Percentiles rank a stretch among this genome's conserved stretches.
phyloP scores from a whole-genome alignment of 2,113 vertebrate species.

The Chaetodon trifascialis region DNA sequence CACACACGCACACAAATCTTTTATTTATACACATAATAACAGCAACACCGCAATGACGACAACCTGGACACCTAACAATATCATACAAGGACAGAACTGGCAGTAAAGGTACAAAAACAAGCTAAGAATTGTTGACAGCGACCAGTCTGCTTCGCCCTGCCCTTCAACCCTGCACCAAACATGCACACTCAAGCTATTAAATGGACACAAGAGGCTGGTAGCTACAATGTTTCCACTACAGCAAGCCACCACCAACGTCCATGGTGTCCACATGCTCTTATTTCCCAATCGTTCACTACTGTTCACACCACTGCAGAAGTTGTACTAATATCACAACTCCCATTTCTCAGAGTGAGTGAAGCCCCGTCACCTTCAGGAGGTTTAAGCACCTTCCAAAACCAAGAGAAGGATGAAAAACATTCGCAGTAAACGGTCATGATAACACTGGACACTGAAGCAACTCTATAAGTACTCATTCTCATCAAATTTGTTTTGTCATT shows the following conservation, averaged over 20 bases:
- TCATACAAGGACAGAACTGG: neutral
- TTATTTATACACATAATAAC: neutral
- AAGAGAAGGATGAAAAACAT: neutral
- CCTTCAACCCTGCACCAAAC: slow-evolving; percentile 4
- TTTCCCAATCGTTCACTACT: neutral
- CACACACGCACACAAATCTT: neutral
- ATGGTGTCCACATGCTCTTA: neutral
- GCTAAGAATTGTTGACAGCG: neutral
- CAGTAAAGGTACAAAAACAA: slow-evolving; percentile 1
- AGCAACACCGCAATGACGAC: neutral
- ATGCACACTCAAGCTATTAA: too few species aligned
- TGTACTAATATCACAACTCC: too few species aligned
- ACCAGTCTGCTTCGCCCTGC: neutral
- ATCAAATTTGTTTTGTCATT: neutral
- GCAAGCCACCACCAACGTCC: too few species aligned
- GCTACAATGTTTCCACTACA: too few species aligned
- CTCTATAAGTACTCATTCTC: neutral
- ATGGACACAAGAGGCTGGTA: too few species aligned
- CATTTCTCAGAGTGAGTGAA: neutral
- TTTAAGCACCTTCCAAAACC: neutral
- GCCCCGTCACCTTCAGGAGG: neutral
- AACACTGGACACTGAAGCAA: neutral
- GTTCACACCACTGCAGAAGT: neutral
- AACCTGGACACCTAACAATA: neutral
- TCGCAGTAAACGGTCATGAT: neutral